These are phyloP conservation scores for Leucania comma DNA, from an alignment of 2,888 invertebrate genomes.

Conservation along the genomic window DNA sequence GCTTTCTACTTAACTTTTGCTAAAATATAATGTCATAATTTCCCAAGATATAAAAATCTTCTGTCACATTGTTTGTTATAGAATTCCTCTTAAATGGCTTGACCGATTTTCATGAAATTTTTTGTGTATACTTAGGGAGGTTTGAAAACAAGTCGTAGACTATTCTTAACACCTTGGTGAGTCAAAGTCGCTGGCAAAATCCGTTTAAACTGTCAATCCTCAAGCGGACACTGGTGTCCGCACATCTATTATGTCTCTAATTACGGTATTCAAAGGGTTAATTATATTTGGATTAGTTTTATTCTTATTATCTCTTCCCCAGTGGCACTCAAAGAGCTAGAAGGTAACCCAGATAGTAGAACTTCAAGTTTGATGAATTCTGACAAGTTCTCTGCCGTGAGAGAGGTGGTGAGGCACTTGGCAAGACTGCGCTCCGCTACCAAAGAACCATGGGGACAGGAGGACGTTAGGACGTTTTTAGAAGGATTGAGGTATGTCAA, in stretches of 20 bases:
- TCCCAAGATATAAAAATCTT: not conserved
- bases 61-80: too few species aligned
- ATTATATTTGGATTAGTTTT: not conserved
- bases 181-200: too few species aligned
- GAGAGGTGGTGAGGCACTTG: slow-evolving; percentile 83
- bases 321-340: slow-evolving; percentile 87
- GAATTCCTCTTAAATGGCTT: too few species aligned
- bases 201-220: too few species aligned
- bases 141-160: too few species aligned
- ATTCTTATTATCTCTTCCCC: slow-evolving; percentile 17
- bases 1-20: not conserved
- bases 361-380: slow-evolving; percentile 82
- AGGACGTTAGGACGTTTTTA: slow-evolving; percentile 78
- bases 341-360: slow-evolving; percentile 85
- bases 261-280: too few species aligned
- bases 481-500: slow-evolving; percentile 78
- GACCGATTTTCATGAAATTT: too few species aligned
- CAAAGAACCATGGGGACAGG: slow-evolving; percentile 75
- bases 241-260: too few species aligned
- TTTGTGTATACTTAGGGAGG: too few species aligned
- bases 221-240: too few species aligned
- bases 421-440: slow-evolving; percentile 77
- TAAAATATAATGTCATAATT: not conserved
- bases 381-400: slow-evolving; percentile 83
- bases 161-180: too few species aligned